These are phyloP conservation scores for Pterostichus madidus DNA, from an alignment of 2,888 invertebrate species.

Conservation along the genomic window DNA sequence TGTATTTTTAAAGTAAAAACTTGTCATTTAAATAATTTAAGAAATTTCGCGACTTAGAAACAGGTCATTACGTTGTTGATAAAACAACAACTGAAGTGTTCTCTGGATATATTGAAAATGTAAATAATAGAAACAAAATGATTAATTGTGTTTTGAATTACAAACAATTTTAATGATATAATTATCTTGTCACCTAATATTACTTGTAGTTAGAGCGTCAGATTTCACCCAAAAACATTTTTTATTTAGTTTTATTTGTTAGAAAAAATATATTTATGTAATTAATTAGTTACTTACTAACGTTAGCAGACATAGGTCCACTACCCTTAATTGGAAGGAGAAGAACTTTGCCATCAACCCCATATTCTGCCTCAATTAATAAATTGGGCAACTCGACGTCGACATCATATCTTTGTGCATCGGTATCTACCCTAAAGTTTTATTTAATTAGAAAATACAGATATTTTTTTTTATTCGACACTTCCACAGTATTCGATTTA, in stretches of 20 bases:
- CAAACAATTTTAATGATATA: no score
- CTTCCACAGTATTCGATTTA: no score
- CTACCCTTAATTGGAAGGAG: slow-evolving; percentile 79
- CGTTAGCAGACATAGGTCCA: slow-evolving; percentile 79
- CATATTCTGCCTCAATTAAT: slow-evolving; percentile 78
- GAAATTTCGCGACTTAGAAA: no score
- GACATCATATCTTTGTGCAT: slow-evolving; percentile 74
- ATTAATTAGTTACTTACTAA: slow-evolving; percentile 75
- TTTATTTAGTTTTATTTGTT: neutral
- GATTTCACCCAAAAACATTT: neutral
- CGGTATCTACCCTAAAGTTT: slow-evolving; percentile 72
- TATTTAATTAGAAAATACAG: no score
- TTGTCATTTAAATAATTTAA: no score
- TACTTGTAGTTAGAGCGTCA: neutral
- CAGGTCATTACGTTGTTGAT: no score
- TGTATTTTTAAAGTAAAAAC: no score
- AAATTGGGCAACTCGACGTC: slow-evolving; percentile 79
- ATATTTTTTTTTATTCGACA: no score
- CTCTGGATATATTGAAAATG: neutral
- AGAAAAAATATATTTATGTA: neutral
- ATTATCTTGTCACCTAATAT: no score
- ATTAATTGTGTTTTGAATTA: no score
- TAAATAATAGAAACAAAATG: no score
- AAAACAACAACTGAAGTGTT: no score
- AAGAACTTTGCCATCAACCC: slow-evolving; percentile 79